Evolutionary conservation across 1,140 invertebrate genomes (phyloP), one percentile per base, ranked within the genome.

Genomic region (Prorops nasuta): DNA sequence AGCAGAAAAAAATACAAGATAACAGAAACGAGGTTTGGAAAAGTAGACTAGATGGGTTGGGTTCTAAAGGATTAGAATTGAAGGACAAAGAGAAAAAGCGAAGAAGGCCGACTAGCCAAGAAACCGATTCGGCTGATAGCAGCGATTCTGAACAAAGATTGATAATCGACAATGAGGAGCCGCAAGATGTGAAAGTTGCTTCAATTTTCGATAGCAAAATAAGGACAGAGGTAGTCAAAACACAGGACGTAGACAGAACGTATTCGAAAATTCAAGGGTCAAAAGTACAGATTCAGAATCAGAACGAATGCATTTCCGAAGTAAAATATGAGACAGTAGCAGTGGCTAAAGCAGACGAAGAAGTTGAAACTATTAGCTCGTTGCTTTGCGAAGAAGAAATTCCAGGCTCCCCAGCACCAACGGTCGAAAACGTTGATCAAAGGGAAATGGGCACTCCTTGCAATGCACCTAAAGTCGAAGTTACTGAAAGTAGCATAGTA

Each of bases 311-410:
- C 18, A 14, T 48, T 41, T 42, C 37, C 49, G 55, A 63, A 32
- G 51, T 49, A 12, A 56, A 62, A 32, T 18, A 16, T 0, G 34
- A 44, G 12, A 36, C 31, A 17, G 24, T 51, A 45, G 16, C 39
- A 49, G 51, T 9, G 12, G 6, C 31, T 2, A 67, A 67, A 19
- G 46, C 56, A 0, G 74, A 75, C 9, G 79, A 80, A 21, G 74
- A 78, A 49, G 77, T 77, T 49, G 75, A 79, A 49, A 80, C 77
- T 45, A 78, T 83, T 40, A 86, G 82, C 57, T 81, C 89, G 35
- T 67, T 94, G n/a, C 68, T 91, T 1, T 94, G 91, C 71, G 88
- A 92, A 64, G 91, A 94, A 74, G 92, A 89, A 19, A 92, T 94
- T 65, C 90, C 90, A 1, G 88, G 90, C 16, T 91, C 89, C 60